A percentile compares a stretch with the other conserved stretches of the same genome.
These are phyloP conservation scores for Brachionus angularis DNA, from an alignment of 1,140 invertebrate species.

Conservation along the genomic window DNA sequence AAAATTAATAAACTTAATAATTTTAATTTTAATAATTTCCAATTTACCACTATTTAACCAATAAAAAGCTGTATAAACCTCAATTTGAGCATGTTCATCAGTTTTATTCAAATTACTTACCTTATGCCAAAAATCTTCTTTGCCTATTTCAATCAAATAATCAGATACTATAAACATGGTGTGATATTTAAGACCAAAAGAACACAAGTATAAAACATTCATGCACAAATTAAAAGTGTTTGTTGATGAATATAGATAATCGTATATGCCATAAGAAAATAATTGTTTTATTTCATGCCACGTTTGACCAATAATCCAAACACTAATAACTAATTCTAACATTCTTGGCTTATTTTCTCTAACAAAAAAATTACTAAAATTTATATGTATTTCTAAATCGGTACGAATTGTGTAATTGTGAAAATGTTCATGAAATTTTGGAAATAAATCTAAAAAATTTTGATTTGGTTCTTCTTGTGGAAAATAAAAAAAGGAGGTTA, in stretches of 20 bases:
- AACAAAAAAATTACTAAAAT: constrained; percentile 29
- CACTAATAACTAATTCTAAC: constrained; percentile 19
- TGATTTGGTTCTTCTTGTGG: not conserved
- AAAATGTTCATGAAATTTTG: not conserved
- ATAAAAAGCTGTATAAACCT: constrained; percentile 32
- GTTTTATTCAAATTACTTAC: not conserved
- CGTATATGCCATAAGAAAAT: constrained; percentile 50
- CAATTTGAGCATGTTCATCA: not conserved
- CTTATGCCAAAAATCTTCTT: constrained; percentile 21
- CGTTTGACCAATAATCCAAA: constrained; percentile 49
- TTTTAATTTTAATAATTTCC: not conserved
- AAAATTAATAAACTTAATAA: not conserved
- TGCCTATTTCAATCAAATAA: not conserved
- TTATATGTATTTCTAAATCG: constrained; percentile 1
- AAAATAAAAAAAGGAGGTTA: constrained; percentile 49
- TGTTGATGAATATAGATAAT: constrained; percentile 54
- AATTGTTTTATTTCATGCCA: constrained; percentile 55
- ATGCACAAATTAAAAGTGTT: constrained; percentile 54
- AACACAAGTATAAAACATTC: constrained; percentile 53
- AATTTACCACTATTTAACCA: constrained; percentile 31
- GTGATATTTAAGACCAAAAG: constrained; percentile 49
- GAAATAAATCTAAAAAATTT: constrained; percentile 14
- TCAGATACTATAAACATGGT: constrained; percentile 10
- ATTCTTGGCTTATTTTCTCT: constrained; percentile 12
- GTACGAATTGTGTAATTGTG: constrained; percentile 1